Percentiles rank a stretch among this genome's conserved stretches.
Evolutionary conservation across 2,113 vertebrate genomes (phyloP).

Genomic region (Megalops atlanticus): DNA sequence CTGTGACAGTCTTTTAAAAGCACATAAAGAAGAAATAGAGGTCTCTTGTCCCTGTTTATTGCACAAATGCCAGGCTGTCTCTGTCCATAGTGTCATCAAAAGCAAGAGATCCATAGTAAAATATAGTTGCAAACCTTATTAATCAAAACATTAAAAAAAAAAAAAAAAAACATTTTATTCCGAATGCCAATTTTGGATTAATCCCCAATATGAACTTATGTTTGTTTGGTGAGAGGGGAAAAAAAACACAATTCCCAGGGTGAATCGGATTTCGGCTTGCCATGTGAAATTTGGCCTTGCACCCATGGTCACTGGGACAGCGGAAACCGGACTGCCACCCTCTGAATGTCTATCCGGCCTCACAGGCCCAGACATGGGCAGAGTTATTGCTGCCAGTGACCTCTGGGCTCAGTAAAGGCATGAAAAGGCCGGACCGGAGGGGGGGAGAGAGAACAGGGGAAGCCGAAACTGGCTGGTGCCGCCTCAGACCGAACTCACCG

Average conservation of each 20-base stretch:
- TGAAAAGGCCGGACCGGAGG: not conserved
- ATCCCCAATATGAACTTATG: not conserved
- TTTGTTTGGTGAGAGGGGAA: no score
- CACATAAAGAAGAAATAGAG: conserved; percentile 18
- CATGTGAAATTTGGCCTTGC: not conserved
- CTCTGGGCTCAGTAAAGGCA: conserved; percentile 33
- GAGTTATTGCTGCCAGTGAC: not conserved
- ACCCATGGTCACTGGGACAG: not conserved
- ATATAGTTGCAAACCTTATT: not conserved
- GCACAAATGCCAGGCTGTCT: not conserved
- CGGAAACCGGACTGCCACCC: not conserved
- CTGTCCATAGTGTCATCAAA: not conserved
- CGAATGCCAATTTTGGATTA: not conserved
- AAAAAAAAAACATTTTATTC: not conserved
- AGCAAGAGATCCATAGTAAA: not conserved
- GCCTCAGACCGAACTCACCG: not conserved
- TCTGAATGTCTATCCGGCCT: not conserved
- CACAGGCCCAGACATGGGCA: not conserved
- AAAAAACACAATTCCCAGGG: not conserved
- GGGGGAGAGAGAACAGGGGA: not conserved
- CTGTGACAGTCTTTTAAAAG: conserved; percentile 40
- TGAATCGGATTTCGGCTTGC: not conserved
- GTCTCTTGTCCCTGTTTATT: not conserved
- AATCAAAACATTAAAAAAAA: not conserved
- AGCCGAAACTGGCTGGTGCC: not conserved